phyloP scores from a whole-genome alignment of 2,113 vertebrate genomes.

The Tyrannus savana region DNA sequence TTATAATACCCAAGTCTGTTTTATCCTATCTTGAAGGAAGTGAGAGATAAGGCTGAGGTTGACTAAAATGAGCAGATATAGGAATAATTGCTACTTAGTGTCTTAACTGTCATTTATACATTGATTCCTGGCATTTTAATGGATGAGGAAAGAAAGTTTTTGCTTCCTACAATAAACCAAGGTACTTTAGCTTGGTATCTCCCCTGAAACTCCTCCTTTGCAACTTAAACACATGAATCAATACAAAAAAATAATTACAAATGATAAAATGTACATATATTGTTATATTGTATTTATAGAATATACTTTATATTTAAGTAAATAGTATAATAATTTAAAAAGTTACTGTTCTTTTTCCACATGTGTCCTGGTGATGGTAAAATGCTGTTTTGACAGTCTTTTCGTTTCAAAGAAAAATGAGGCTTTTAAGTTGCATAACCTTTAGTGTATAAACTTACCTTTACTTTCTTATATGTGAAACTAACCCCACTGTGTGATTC shows the following conservation, averaged over 20 bases:
- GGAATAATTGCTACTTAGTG: slow-evolving; percentile 59
- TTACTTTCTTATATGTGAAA: background rate
- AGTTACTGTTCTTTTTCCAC: background rate
- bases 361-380: background rate
- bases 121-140: slow-evolving; percentile 52
- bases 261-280: background rate
- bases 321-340: background rate
- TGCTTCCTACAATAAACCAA: background rate
- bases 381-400: background rate
- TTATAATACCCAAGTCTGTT: slow-evolving; percentile 44
- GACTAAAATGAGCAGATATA: slow-evolving; percentile 25
- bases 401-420: background rate
- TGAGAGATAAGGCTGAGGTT: slow-evolving; percentile 41
- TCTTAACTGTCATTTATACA: slow-evolving; percentile 45
- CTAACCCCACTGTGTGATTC: background rate
- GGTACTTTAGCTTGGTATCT: background rate
- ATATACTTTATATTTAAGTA: background rate
- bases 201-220: background rate
- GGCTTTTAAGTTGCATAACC: background rate
- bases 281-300: background rate
- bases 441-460: background rate
- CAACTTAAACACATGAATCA: slow-evolving; percentile 1
- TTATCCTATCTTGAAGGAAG: slow-evolving; percentile 50
- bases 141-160: slow-evolving; percentile 26
- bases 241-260: background rate